Evolutionary conservation across 2,113 vertebrate species (phyloP), one percentile per base, ranked within the genome.

Genomic region (Oncorhynchus gorbuscha): DNA sequence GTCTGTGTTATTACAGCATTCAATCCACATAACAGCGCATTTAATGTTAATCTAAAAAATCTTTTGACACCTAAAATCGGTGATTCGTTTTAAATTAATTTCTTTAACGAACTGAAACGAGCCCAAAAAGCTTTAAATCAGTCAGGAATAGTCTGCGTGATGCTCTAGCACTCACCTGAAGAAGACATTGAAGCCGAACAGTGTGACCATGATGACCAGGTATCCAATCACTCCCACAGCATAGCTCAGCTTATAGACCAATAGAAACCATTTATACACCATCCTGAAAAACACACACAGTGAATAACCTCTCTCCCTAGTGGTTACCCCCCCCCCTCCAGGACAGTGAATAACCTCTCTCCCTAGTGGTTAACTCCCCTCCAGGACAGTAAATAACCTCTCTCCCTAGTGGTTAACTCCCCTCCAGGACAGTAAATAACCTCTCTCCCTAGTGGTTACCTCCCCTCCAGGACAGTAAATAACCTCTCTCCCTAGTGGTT

Each of bases 191-290:
- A 96, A 93, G 78, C 91, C 89, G 73, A 95, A 93, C 87, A 94
- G 83, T 58, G 91, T 95, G 85, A 95, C 92, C 81, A 92, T 93
- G 81, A 93, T 94, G 73, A 85, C 91, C 79, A 93, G 79, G 82
- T 94, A 95, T 3, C 91, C 84, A 45, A 93, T 72, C 28, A 93
- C 89, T 20, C 91, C 91, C 66, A 90, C 83, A 0, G 85, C 83
- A 0, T 93, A 94, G 74, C 90, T 95, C 84, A 94, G 85, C 83
- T 94, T 94, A 83, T 92, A 93, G 88, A 94, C 93, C 7, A 93
- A 62, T 77, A 95, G 85, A 80, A 96, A 94, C 89, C 91, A 93
- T 78, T 94, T 95, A 81, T 93, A 94, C 30, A 94, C 90, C 92
- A 96, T 86, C 70, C 92, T 94, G 83, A 45, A 14, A 66, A 1